These are phyloP conservation scores for Leptosomus discolor DNA, from an alignment of 2,113 vertebrate genomes.

Conservation along the genomic window DNA sequence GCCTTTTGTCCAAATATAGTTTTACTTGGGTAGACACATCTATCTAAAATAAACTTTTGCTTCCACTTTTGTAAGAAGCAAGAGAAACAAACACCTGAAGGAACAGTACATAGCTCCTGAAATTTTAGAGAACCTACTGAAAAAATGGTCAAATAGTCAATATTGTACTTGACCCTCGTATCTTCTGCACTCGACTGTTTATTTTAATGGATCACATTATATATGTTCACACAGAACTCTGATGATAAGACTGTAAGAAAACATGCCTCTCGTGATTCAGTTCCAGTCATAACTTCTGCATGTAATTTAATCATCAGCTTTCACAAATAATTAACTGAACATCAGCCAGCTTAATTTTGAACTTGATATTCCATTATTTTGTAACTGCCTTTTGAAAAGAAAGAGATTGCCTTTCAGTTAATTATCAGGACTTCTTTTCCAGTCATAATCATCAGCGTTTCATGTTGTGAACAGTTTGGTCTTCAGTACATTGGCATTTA, in stretches of 20 bases:
- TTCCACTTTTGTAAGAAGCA: neutral
- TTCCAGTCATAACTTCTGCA: conserved; percentile 21
- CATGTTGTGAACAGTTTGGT: conserved; percentile 59
- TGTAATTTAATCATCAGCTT: neutral
- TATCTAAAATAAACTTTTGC: neutral
- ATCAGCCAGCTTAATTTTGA: neutral
- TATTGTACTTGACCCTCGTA: conserved; percentile 84
- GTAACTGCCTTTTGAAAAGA: neutral
- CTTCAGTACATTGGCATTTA: conserved; percentile 59
- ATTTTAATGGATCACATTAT: conserved; percentile 51
- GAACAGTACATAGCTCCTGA: neutral
- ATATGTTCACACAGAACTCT: conserved; percentile 68
- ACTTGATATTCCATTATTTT: neutral
- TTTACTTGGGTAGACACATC: neutral
- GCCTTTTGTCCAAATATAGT: conserved; percentile 6
- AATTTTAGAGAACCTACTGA: conserved; percentile 41
- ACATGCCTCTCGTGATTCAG: neutral
- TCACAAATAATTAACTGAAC: conserved; percentile 25
- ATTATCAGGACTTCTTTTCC: conserved; percentile 35
- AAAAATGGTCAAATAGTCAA: conserved; percentile 76
- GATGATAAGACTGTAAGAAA: conserved; percentile 62
- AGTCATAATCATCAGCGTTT: conserved; percentile 62
- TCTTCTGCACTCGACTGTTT: conserved; percentile 74
- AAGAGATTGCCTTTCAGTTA: conserved; percentile 29
- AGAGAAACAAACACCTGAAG: conserved; percentile 18